phyloP scores from a whole-genome alignment of 2,888 invertebrate genomes.

The Diarsia brunnea region DNA sequence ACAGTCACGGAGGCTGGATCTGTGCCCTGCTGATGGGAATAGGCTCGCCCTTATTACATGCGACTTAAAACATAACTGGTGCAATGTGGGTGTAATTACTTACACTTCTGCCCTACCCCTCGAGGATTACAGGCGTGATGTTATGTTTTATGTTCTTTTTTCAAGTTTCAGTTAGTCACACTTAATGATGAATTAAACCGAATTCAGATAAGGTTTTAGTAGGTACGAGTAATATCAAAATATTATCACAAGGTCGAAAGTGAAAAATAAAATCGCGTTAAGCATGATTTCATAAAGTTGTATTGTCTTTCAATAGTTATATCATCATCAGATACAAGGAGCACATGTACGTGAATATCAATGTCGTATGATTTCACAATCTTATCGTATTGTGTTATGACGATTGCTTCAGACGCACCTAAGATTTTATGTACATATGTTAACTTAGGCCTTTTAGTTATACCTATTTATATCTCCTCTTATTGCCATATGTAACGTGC shows the following conservation, averaged over 20 bases:
- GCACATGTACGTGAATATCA: constrained; percentile 70
- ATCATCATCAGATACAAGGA: constrained; percentile 63
- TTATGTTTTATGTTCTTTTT: neutral
- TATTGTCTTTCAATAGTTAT: constrained; percentile 64
- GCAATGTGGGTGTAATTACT: too few relatives aligned
- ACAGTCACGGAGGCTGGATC: too few relatives aligned
- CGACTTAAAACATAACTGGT: too few relatives aligned
- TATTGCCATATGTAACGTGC: constrained; percentile 3
- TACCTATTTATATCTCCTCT: constrained; percentile 26
- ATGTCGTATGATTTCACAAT: constrained; percentile 83
- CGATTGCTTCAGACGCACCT: constrained; percentile 54
- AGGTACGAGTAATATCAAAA: constrained; percentile 32
- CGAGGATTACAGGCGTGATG: too few relatives aligned
- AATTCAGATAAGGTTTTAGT: constrained; percentile 40
- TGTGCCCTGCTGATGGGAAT: too few relatives aligned
- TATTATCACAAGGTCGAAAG: constrained; percentile 51
- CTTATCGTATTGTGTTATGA: constrained; percentile 79
- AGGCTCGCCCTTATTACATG: too few relatives aligned
- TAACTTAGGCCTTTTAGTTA: constrained; percentile 58
- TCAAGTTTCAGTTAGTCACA: constrained; percentile 10
- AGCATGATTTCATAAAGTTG: constrained; percentile 41
- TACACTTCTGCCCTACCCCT: too few relatives aligned
- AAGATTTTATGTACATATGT: constrained; percentile 34
- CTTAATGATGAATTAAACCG: constrained; percentile 38
- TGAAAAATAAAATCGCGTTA: constrained; percentile 45